A percentile compares a stretch with the other conserved stretches of the same genome.
Conservation (phyloP, 2,888 invertebrate genomes). For the Sycophila texana region DNA sequence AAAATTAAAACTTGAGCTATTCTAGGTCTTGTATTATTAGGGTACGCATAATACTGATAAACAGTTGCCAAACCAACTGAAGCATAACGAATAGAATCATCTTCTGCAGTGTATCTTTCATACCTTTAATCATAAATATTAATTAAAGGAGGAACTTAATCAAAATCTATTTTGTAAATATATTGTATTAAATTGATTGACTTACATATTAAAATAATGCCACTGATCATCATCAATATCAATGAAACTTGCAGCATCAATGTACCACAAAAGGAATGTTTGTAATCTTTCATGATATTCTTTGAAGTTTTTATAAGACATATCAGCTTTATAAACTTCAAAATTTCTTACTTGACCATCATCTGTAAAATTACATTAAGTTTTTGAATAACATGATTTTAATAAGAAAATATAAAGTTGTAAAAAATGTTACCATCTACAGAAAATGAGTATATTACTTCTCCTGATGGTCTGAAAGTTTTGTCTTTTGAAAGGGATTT, state of each 20-base stretch:
- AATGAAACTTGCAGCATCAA: conserved; percentile 96
- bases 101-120: conserved; percentile 81
- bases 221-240: conserved; percentile 95
- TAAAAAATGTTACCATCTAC: conserved; percentile 72
- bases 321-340: conserved; percentile 89
- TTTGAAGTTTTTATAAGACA: conserved; percentile 84
- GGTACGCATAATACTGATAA: conserved; percentile 97
- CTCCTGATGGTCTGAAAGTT: conserved; percentile 86
- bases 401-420: neutral
- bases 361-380: conserved; percentile 62
- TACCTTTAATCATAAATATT: conserved; percentile 77
- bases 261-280: conserved; percentile 95
- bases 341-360: conserved; percentile 76
- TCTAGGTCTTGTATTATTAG: conserved; percentile 89
- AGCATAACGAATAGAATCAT: conserved; percentile 81
- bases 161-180: neutral
- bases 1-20: conserved; percentile 95
- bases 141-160: conserved; percentile 7
- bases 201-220: conserved; percentile 90
- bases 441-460: conserved; percentile 81
- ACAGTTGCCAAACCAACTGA: conserved; percentile 93
- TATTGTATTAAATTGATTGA: neutral
- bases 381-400: neutral
- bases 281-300: conserved; percentile 90
- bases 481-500: conserved; percentile 84